Percentiles rank a stretch among this genome's conserved stretches.
These are phyloP conservation scores for Patella depressa DNA, from an alignment of 2,888 invertebrate species.

Conservation along the genomic window DNA sequence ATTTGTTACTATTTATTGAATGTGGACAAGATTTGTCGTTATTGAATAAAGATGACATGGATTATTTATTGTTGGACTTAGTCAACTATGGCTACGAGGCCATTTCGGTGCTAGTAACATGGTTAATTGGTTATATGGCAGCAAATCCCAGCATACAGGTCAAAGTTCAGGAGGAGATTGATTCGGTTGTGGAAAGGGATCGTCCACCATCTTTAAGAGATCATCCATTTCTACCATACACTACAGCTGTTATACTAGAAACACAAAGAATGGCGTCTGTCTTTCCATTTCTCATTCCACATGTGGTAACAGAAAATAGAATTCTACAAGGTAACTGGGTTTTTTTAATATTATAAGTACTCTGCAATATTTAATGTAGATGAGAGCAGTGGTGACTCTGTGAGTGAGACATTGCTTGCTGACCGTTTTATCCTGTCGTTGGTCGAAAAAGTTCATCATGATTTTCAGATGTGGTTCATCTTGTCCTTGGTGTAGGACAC, in stretches of 20 bases:
- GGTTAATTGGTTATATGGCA: conserved; percentile 58
- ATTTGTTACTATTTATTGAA: conserved; percentile 56
- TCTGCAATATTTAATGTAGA: no score
- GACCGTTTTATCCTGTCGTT: no score
- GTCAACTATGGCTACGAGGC: conserved; percentile 50
- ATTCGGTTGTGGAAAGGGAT: conserved; percentile 52
- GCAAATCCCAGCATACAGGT: conserved; percentile 51
- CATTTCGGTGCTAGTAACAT: conserved; percentile 44
- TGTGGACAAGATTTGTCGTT: conserved; percentile 51
- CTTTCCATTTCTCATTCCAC: conserved; percentile 57
- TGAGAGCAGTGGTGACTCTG: no score
- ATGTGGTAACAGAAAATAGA: conserved; percentile 42
- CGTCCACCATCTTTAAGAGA: conserved; percentile 52
- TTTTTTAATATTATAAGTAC: no score
- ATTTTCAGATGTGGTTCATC: no score
- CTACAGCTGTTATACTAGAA: conserved; percentile 57
- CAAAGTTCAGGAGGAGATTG: conserved; percentile 53
- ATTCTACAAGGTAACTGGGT: conserved; percentile 50
- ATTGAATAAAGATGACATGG: conserved; percentile 51
- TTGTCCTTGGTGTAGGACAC: no score
- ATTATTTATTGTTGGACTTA: conserved; percentile 52
- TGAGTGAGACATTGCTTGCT: no score
- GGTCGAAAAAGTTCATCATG: no score
- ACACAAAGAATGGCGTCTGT: conserved; percentile 54
- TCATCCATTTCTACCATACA: conserved; percentile 57